Percentiles rank a stretch among this genome's conserved stretches.
Evolutionary conservation across 2,797 vertebrate genomes (phyloP).

Genomic region (Rhinoraja longicauda): DNA sequence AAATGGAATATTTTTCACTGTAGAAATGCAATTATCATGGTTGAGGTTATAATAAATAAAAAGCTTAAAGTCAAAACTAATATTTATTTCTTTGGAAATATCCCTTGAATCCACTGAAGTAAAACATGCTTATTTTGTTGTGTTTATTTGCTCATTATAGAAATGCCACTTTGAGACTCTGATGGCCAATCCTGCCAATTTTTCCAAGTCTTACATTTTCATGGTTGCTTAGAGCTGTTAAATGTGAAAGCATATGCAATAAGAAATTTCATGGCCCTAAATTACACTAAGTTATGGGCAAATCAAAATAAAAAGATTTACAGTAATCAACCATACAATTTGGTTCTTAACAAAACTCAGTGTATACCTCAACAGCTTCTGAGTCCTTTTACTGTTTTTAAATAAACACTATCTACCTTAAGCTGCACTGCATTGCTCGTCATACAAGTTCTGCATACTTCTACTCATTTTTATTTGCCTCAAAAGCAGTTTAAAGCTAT

Average conservation of each 20-base stretch:
- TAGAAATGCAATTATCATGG: constrained; percentile 30
- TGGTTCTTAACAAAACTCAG: constrained; percentile 70
- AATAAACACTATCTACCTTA: constrained; percentile 55
- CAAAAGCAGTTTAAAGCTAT: neutral
- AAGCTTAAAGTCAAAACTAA: constrained; percentile 31
- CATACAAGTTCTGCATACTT: neutral
- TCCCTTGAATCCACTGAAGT: constrained; percentile 65
- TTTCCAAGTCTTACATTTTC: constrained; percentile 68
- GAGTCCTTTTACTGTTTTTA: constrained; percentile 62
- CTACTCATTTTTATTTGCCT: neutral
- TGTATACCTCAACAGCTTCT: constrained; percentile 70
- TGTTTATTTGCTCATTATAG: constrained; percentile 70
- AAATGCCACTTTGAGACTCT: constrained; percentile 72
- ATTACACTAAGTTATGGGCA: constrained; percentile 72
- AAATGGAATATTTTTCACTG: constrained; percentile 24
- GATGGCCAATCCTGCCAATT: constrained; percentile 68
- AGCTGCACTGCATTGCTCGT: neutral
- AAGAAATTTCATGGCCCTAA: constrained; percentile 75
- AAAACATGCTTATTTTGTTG: constrained; percentile 75
- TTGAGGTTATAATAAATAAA: constrained; percentile 33
- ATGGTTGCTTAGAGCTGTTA: constrained; percentile 73
- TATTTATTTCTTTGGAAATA: constrained; percentile 38
- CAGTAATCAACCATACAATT: constrained; percentile 75
- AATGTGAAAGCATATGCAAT: constrained; percentile 74
- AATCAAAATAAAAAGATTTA: constrained; percentile 76